Conservation (phyloP, 2,113 vertebrate species). For the Zingel zingel region DNA sequence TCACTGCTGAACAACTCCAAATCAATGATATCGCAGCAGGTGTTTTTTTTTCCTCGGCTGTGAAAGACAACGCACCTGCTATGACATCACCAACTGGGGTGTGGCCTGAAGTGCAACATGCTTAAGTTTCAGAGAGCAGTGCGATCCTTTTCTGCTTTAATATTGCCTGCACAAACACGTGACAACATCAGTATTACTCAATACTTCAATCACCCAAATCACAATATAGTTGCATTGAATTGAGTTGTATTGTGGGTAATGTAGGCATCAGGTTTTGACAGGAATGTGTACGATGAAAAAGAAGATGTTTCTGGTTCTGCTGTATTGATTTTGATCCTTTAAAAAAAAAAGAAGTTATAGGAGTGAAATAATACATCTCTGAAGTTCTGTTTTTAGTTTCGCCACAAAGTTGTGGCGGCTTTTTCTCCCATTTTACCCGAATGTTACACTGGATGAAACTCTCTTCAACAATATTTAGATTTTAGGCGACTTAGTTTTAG, state of each 20-base stretch:
- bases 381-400: too few relatives aligned
- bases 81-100: neutral
- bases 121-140: neutral
- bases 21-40: conserved; percentile 29
- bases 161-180: neutral
- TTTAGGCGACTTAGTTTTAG: neutral
- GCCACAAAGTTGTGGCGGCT: too few relatives aligned
- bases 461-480: neutral
- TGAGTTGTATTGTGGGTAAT: neutral
- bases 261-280: too few relatives aligned
- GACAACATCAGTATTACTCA: neutral
- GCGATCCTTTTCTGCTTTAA: neutral
- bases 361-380: too few relatives aligned
- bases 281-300: too few relatives aligned
- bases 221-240: neutral
- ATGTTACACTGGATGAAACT: neutral
- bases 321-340: neutral
- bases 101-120: neutral
- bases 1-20: neutral
- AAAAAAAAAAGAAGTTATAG: neutral
- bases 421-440: conserved; percentile 1
- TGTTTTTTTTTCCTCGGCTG: conserved; percentile 37
- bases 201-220: neutral
- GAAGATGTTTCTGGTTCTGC: too few relatives aligned
- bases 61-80: conserved; percentile 8